Evolutionary conservation across 1,140 invertebrate genomes (phyloP).

Genomic region (Drosophila lacteicornis): DNA sequence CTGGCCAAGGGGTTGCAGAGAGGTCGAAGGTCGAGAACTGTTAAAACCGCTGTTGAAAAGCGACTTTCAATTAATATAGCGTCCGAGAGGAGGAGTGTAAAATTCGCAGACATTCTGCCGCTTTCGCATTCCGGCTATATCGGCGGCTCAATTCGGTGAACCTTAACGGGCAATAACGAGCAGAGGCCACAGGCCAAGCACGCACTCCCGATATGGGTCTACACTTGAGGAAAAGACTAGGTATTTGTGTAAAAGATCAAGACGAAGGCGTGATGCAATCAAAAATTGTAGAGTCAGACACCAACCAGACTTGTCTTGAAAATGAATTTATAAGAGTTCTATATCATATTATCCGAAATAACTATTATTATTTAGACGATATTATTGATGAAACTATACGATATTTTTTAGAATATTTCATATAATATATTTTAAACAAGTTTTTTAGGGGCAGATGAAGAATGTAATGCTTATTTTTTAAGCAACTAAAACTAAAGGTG

Average conservation of each 20-base stretch:
- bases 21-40: conserved; percentile 30
- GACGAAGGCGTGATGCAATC: no score
- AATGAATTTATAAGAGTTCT: no score
- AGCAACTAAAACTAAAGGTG: background rate
- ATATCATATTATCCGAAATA: no score
- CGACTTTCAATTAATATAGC: conserved; percentile 71
- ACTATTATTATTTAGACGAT: no score
- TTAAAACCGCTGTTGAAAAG: conserved; percentile 59
- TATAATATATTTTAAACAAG: no score
- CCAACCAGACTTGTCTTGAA: no score
- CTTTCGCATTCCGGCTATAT: conserved; percentile 29
- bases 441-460: no score
- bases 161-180: conserved; percentile 78
- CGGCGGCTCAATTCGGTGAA: conserved; percentile 64
- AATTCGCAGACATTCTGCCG: conserved; percentile 40
- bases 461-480: no score
- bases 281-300: no score
- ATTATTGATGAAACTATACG: no score
- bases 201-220: conserved; percentile 12
- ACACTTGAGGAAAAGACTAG: conserved; percentile 1
- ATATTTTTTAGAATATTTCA: no score
- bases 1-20: background rate
- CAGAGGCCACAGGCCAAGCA: conserved; percentile 72
- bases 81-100: conserved; percentile 16
- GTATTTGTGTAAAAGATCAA: no score